A percentile compares a stretch with the other conserved stretches of the same genome.
Evolutionary conservation across 2,888 invertebrate species (phyloP).

Genomic region (Amphipyra tragopoginis): DNA sequence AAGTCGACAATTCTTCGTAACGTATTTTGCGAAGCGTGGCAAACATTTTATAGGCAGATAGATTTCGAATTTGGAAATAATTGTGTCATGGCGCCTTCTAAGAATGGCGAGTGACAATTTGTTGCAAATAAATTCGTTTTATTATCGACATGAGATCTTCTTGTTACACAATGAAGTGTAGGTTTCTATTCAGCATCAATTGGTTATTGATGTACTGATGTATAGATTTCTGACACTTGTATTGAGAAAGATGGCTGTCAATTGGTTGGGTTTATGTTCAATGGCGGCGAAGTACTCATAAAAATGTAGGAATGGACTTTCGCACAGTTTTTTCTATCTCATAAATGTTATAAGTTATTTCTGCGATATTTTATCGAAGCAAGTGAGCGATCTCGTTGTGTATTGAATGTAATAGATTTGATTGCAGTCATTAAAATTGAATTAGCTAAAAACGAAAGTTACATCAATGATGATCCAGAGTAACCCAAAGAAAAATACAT

Average conservation of each 20-base stretch:
- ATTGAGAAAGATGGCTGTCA: constrained; percentile 37
- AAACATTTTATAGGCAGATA: constrained; percentile 59
- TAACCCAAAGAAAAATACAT: too few species aligned
- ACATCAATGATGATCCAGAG: too few species aligned
- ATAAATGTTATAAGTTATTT: not conserved
- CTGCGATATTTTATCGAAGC: not conserved
- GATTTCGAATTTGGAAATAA: constrained; percentile 72
- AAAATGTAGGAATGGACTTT: constrained; percentile 12
- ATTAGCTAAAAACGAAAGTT: not conserved
- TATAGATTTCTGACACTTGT: constrained; percentile 35
- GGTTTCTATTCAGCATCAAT: constrained; percentile 51
- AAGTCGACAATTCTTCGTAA: constrained; percentile 17
- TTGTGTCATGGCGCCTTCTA: constrained; percentile 79
- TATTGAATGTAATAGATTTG: too few species aligned
- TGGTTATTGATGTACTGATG: constrained; percentile 54
- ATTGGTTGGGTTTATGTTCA: constrained; percentile 27
- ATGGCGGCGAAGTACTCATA: constrained; percentile 27
- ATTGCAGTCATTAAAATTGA: too few species aligned
- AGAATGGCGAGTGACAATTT: constrained; percentile 81
- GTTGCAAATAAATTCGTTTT: constrained; percentile 77
- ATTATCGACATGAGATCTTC: constrained; percentile 45
- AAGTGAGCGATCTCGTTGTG: too few species aligned
- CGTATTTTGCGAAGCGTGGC: constrained; percentile 2
- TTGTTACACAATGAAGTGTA: constrained; percentile 46
- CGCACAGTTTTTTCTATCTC: constrained; percentile 12